A percentile compares a stretch with the other conserved stretches of the same genome.
Evolutionary conservation across 1,140 invertebrate genomes (phyloP).

Genomic region (Polypedilum pembai): DNA sequence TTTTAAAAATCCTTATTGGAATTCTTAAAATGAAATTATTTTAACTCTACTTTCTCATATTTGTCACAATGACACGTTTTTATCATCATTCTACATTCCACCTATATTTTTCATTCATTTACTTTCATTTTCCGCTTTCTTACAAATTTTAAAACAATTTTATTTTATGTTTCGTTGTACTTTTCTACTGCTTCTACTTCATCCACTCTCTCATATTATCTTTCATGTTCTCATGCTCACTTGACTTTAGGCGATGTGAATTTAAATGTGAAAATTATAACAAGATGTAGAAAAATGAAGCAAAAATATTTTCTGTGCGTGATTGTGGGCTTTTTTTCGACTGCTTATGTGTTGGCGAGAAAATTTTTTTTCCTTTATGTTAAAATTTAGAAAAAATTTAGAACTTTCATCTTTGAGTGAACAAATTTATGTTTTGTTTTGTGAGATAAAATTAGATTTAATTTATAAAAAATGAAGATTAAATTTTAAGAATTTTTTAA

Average conservation of each 20-base stretch:
- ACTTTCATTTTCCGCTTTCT: not conserved
- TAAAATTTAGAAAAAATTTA: not conserved
- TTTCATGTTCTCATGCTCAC: conserved; percentile 19
- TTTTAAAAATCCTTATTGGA: not conserved
- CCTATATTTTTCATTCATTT: not conserved
- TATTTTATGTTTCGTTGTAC: no score
- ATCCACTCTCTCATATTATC: not conserved
- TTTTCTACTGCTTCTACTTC: not conserved
- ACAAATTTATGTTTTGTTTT: no score
- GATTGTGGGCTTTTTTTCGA: not conserved
- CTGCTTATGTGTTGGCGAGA: not conserved
- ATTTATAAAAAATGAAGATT: no score
- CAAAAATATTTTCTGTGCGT: not conserved
- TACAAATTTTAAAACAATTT: not conserved
- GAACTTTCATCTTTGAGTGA: not conserved
- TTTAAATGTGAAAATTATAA: conserved; percentile 8
- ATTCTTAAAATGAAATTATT: no score
- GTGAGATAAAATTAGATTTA: no score
- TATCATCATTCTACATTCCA: not conserved
- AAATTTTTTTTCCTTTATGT: not conserved
- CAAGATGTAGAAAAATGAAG: not conserved
- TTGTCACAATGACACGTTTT: no score
- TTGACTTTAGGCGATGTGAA: not conserved
- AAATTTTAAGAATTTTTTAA: no score
- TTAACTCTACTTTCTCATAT: not conserved